These are phyloP conservation scores for Leptobrachium ailaonicum DNA, from an alignment of 2,113 vertebrate species.

Conservation along the genomic window DNA sequence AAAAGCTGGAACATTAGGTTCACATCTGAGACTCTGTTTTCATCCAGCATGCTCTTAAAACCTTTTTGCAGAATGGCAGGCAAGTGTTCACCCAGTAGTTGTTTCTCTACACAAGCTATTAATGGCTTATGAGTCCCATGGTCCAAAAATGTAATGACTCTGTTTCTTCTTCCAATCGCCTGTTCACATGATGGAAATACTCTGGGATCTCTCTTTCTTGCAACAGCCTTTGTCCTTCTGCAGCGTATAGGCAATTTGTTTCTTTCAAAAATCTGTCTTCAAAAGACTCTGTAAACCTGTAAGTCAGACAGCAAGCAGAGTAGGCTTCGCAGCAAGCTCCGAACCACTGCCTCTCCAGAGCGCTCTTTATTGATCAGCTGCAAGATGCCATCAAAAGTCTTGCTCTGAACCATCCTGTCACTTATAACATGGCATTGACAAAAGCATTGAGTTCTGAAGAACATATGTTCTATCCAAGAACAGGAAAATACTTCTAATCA, in stretches of 20 bases:
- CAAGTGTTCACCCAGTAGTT: no score
- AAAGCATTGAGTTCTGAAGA: slow-evolving; percentile 78
- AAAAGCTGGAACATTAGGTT: slow-evolving; percentile 77
- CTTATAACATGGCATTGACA: slow-evolving; percentile 74
- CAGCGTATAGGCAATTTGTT: no score
- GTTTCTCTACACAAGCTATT: no score
- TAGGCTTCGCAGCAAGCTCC: slow-evolving; percentile 74
- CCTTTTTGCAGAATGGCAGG: no score
- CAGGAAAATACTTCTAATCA: slow-evolving; percentile 81
- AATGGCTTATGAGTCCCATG: no score
- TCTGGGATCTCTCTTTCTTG: slow-evolving; percentile 81
- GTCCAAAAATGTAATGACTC: slow-evolving; percentile 78
- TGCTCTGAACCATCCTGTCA: slow-evolving; percentile 73
- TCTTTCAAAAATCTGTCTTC: slow-evolving; percentile 78
- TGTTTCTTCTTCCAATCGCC: slow-evolving; percentile 80
- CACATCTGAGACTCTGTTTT: slow-evolving; percentile 75
- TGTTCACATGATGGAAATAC: slow-evolving; percentile 78
- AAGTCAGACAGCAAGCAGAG: slow-evolving; percentile 78
- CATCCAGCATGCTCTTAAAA: slow-evolving; percentile 74
- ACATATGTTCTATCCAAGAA: slow-evolving; percentile 80
- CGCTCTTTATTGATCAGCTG: slow-evolving; percentile 69
- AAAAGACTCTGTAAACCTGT: slow-evolving; percentile 77
- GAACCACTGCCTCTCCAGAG: slow-evolving; percentile 74
- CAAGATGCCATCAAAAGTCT: no score
- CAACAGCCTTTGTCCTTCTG: slow-evolving; percentile 80